A percentile compares a stretch with the other conserved stretches of the same genome.
Evolutionary conservation across 2,888 invertebrate genomes (phyloP).

Genomic region (Habroteleia sp.): DNA sequence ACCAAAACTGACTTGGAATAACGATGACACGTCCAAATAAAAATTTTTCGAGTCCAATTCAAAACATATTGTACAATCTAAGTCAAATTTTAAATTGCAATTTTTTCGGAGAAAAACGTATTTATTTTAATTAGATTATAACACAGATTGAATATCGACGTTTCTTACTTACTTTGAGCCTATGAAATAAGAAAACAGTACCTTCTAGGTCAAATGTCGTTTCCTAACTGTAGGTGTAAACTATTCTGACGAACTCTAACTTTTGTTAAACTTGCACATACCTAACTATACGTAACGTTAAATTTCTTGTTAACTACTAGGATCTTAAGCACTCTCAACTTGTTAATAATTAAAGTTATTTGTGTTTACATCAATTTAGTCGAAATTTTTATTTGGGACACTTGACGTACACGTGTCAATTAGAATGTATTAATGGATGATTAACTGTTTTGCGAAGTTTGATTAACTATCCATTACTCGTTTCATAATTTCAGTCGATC

Average conservation of each 20-base stretch:
- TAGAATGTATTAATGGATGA: background rate
- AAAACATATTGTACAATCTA: no score
- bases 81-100: no score
- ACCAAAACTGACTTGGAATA: conserved; percentile 10
- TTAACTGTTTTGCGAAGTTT: conserved; percentile 1
- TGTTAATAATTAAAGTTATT: conserved; percentile 12
- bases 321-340: background rate
- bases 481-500: conserved; percentile 28
- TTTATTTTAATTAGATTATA: no score
- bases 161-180: no score
- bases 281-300: background rate
- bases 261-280: conserved; percentile 3
- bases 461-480: conserved; percentile 1
- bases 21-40: conserved; percentile 15
- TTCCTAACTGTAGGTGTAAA: no score
- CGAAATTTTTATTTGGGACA: conserved; percentile 8
- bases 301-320: conserved; percentile 12
- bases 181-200: no score
- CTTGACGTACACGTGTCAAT: conserved; percentile 5
- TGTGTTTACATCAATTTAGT: background rate
- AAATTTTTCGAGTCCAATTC: conserved; percentile 5
- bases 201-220: no score
- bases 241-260: background rate
- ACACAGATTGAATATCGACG: no score
- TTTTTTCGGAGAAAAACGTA: no score